phyloP scores from a whole-genome alignment of 2,888 invertebrate genomes.

The Gisinianus flammeolus region DNA sequence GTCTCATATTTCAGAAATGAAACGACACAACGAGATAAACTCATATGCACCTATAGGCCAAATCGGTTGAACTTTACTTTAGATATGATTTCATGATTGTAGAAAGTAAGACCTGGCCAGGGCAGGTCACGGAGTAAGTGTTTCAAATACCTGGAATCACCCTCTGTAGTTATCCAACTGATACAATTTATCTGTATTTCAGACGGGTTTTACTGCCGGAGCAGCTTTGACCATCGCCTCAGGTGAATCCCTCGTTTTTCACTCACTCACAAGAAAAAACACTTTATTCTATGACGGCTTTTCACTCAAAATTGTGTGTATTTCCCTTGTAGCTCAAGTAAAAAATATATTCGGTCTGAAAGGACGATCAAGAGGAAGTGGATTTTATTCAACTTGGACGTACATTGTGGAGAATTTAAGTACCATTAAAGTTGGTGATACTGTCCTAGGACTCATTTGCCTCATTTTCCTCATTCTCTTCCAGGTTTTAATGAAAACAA shows the following conservation, averaged over 20 bases:
- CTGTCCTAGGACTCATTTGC: slow-evolving; percentile 65
- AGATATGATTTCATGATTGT: too few relatives aligned
- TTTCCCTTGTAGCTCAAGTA: slow-evolving; percentile 71
- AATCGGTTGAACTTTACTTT: too few relatives aligned
- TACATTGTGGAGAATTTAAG: slow-evolving; percentile 46
- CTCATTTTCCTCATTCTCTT: slow-evolving; percentile 73
- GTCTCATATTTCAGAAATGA: too few relatives aligned
- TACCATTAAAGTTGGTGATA: slow-evolving; percentile 44
- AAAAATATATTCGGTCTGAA: slow-evolving; percentile 71
- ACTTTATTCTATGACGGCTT: too few relatives aligned
- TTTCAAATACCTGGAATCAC: too few relatives aligned
- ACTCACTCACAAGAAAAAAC: too few relatives aligned
- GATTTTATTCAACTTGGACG: slow-evolving; percentile 50
- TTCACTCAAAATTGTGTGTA: too few relatives aligned
- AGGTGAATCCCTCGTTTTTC: too few relatives aligned
- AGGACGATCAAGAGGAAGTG: slow-evolving; percentile 45
- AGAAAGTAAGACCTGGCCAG: too few relatives aligned
- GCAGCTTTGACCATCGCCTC: slow-evolving; percentile 83
- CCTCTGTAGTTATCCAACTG: slow-evolving; percentile 60
- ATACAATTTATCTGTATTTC: slow-evolving; percentile 84
- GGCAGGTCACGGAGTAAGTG: too few relatives aligned
- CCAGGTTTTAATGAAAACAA: slow-evolving; percentile 24
- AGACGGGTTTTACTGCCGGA: slow-evolving; percentile 83
- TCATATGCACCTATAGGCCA: too few relatives aligned
- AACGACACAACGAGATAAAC: too few relatives aligned